Conservation (phyloP, 2,797 vertebrate species). For the Clamator glandarius region DNA sequence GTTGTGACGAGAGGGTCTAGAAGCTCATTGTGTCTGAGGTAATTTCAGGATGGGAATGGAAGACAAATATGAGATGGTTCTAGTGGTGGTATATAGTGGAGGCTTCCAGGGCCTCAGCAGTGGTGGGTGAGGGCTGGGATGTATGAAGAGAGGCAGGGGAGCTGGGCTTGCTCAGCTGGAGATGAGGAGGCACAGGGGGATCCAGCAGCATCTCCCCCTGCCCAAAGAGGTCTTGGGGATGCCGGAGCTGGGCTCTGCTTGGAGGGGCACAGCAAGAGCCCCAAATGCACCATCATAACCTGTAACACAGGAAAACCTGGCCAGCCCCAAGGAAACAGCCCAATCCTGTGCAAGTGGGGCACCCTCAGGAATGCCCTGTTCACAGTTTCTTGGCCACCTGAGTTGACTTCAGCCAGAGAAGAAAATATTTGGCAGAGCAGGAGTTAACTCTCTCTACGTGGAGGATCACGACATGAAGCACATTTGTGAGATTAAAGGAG, state of each 20-base stretch:
- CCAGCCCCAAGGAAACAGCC: not conserved
- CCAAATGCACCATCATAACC: rapidly evolving
- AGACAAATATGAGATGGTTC: not conserved
- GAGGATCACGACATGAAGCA: not conserved
- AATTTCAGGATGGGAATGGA: not conserved
- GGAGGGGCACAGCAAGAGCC: no score
- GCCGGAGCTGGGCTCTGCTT: not conserved
- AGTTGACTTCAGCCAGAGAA: not conserved
- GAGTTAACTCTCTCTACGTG: not conserved
- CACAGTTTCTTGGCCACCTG: not conserved
- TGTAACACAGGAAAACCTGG: not conserved
- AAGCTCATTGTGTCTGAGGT: not conserved
- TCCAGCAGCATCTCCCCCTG: not conserved
- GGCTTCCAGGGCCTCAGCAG: not conserved
- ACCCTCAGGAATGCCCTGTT: not conserved
- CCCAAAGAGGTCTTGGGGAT: not conserved
- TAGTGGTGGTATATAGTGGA: not conserved
- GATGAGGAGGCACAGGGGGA: not conserved
- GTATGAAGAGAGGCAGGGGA: not conserved
- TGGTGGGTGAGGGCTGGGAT: not conserved
- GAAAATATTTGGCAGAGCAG: not conserved
- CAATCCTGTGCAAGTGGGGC: rapidly evolving
- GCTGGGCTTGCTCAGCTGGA: no score
- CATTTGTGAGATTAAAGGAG: not conserved
- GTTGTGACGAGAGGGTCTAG: not conserved